Evolutionary conservation across 2,888 invertebrate species (phyloP), one percentile per base, ranked within the genome.

Genomic region (Scaeva pyrastri): DNA sequence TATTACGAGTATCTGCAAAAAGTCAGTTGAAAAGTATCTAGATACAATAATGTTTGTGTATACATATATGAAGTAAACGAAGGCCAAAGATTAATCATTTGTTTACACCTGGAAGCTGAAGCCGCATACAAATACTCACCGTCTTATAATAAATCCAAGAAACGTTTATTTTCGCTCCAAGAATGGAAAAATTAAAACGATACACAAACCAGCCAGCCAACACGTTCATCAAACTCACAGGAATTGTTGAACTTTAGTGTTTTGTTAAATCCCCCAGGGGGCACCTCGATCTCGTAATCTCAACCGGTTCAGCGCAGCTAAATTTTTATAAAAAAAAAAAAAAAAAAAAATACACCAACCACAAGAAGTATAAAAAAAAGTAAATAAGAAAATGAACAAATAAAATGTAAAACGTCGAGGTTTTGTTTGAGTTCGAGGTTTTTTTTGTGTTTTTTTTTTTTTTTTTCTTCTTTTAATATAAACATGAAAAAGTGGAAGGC

Each of bases 171-270:
- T 26, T 60, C 50, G 48, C 39, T 21, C 39, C 60, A 21, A 60
- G 21, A 21, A 60, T 41, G 60, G 14, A 39, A 41, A 36, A 58
- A 36, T 14, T 39, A 41, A 39, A 41, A 60, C 19, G 19, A 60
- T 60, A 60, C 60, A 11, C 12, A 50, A 11, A 50, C 21, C 5
- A 45, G 8, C 50, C 31, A 31, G 8, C 7, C 21, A 60, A 39
- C 79, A 79, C 79, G 79, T 58, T 72, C 73, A 68, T 68, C 64
- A 70, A 71, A 48, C 72, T 72, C 31, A n/a, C 56, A 68, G 58
- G 43, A 82, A 72, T 66, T 81, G 70, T 75, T 81, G 76, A 76
- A 81, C 70, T 81, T 71, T 64, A 55, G 70, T 56, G 71, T 43
- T 71, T 70, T 56, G 71, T 43, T 71, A 62, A 56, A 60, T 23